These are phyloP conservation scores for Folsomia candida DNA, from an alignment of 2,888 invertebrate species.

Conservation along the genomic window DNA sequence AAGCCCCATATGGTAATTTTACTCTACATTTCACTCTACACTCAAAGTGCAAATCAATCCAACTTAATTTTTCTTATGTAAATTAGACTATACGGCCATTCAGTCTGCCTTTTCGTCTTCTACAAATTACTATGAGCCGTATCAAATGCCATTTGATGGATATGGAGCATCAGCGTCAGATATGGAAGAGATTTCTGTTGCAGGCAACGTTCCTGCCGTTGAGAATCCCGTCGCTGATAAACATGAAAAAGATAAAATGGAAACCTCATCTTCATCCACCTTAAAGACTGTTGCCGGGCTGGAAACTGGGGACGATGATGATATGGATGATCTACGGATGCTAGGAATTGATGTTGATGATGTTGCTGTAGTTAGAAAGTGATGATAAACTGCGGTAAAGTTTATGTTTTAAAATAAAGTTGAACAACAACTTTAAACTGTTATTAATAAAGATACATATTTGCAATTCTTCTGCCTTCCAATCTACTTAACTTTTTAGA, in stretches of 20 bases:
- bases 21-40: too few species aligned
- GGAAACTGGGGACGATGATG: constrained; percentile 34
- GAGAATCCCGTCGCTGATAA: background rate
- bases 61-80: too few species aligned
- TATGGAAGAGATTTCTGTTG: constrained; percentile 9
- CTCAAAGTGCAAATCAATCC: too few species aligned
- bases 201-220: background rate
- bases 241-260: background rate
- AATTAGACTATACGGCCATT: too few species aligned
- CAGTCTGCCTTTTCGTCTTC: too few species aligned
- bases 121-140: background rate
- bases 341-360: constrained; percentile 82
- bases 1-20: background rate
- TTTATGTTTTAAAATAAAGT: too few species aligned
- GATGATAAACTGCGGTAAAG: background rate
- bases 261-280: background rate
- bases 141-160: constrained; percentile 19
- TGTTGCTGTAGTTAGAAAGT: constrained; percentile 59
- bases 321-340: constrained; percentile 72
- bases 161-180: constrained; percentile 13
- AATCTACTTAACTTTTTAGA: too few species aligned
- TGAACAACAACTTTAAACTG: too few species aligned
- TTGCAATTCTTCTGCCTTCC: too few species aligned
- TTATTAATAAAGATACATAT: too few species aligned
- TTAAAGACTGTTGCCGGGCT: background rate